A percentile compares a stretch with the other conserved stretches of the same genome.
These are phyloP conservation scores for Xenopus laevis DNA, from an alignment of 2,113 vertebrate species.

Conservation along the genomic window DNA sequence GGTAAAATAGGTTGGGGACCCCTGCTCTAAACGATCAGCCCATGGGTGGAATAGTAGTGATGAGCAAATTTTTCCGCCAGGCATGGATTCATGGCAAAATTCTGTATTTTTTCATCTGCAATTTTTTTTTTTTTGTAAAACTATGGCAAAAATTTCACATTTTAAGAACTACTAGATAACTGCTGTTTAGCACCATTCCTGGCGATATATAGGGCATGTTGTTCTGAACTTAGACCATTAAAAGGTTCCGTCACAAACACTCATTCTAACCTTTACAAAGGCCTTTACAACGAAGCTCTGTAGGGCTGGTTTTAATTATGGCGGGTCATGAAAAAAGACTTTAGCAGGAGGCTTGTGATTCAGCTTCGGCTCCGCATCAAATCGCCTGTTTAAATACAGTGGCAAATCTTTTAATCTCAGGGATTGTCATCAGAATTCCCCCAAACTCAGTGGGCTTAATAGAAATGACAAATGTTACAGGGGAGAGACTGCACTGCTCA, in stretches of 20 bases:
- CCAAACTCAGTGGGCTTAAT: slow-evolving; percentile 22
- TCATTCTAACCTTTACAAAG: slow-evolving; percentile 17
- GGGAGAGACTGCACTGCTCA: slow-evolving; percentile 5
- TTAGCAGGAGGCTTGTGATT: slow-evolving; percentile 6
- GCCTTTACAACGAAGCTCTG: slow-evolving; percentile 8
- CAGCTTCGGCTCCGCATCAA: slow-evolving; percentile 2
- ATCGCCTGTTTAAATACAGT: slow-evolving; percentile 36
- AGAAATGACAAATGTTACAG: slow-evolving; percentile 24
- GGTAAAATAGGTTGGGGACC: too few species aligned
- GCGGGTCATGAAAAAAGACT: neutral
- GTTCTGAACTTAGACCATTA: slow-evolving; percentile 8
- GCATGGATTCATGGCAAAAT: too few species aligned
- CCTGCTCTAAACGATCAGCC: too few species aligned
- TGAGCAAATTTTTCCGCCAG: too few species aligned
- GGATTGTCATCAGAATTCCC: slow-evolving; percentile 35
- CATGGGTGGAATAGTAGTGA: too few species aligned
- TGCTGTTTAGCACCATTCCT: neutral
- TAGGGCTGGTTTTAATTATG: slow-evolving; percentile 27
- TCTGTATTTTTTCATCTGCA: too few species aligned
- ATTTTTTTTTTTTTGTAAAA: too few species aligned
- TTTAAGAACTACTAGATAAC: neutral
- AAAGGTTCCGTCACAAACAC: neutral
- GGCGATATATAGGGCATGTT: too few species aligned
- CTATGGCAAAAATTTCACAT: too few species aligned
- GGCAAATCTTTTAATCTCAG: slow-evolving; percentile 39